phyloP scores from a whole-genome alignment of 2,888 invertebrate genomes.

The Cotesia congregata region DNA sequence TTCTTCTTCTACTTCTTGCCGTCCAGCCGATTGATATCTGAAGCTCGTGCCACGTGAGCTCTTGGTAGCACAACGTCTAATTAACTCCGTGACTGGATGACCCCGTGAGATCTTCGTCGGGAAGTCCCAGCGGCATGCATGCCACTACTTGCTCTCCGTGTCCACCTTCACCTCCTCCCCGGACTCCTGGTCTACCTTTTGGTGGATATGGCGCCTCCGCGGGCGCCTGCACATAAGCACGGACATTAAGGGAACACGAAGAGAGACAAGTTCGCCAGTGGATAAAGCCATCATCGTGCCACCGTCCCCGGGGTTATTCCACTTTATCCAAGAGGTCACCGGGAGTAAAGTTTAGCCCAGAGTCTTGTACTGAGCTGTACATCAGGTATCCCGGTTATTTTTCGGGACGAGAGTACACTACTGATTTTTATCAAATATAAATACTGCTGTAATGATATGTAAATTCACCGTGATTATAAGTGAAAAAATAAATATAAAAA shows the following conservation, averaged over 20 bases:
- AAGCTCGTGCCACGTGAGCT: conserved; percentile 63
- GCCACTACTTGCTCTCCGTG: conserved; percentile 45
- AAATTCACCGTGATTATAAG: neutral
- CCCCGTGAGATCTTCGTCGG: conserved; percentile 53
- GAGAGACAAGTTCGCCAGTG: conserved; percentile 47
- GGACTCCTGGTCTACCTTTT: neutral
- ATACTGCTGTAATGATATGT: neutral
- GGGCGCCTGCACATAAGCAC: conserved; percentile 43
- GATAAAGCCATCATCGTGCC: conserved; percentile 68
- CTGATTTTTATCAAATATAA: conserved; percentile 4
- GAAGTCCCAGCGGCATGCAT: conserved; percentile 54
- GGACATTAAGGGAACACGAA: conserved; percentile 47
- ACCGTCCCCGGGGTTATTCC: conserved; percentile 34
- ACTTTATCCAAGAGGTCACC: conserved; percentile 38
- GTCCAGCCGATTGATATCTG: conserved; percentile 65
- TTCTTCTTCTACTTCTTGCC: conserved; percentile 7
- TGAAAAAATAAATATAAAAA: neutral
- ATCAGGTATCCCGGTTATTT: conserved; percentile 39
- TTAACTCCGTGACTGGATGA: conserved; percentile 70
- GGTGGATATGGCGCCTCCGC: conserved; percentile 53
- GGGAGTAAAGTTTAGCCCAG: conserved; percentile 11
- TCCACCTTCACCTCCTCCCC: neutral
- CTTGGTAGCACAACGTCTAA: conserved; percentile 65
- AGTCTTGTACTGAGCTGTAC: neutral
- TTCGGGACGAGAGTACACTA: conserved; percentile 17